Percentiles rank a stretch among this genome's conserved stretches.
phyloP scores from a whole-genome alignment of 2,113 vertebrate genomes.

The Brienomyrus brachyistius region DNA sequence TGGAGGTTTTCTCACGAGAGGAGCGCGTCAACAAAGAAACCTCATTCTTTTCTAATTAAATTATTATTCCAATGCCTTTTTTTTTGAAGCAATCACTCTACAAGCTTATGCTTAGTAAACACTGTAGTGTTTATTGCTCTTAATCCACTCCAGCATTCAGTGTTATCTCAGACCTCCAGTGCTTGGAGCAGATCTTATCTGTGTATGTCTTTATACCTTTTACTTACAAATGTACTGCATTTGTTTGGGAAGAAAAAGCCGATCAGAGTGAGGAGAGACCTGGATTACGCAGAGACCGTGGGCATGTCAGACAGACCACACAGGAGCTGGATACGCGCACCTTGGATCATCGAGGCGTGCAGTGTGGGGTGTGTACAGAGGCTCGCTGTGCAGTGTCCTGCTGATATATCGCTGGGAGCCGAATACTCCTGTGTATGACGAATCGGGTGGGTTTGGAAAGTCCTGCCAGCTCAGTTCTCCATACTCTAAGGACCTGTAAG shows the following conservation, averaged over 20 bases:
- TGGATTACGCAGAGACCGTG: background rate
- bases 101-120: background rate
- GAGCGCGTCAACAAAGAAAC: background rate
- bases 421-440: background rate
- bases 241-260: background rate
- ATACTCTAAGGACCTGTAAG: background rate
- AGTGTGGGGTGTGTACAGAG: background rate
- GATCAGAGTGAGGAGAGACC: background rate
- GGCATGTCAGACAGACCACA: background rate
- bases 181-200: background rate
- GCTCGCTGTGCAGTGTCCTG: background rate
- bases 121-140: background rate
- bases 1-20: background rate
- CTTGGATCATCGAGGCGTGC: background rate
- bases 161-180: background rate
- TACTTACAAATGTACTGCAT: background rate
- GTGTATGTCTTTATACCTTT: background rate
- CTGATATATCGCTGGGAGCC: background rate
- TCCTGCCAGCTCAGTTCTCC: background rate
- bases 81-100: background rate
- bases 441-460: background rate
- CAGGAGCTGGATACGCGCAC: background rate
- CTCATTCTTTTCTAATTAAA: background rate
- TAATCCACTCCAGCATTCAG: background rate
- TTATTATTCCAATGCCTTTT: background rate